phyloP scores from a whole-genome alignment of 2,888 invertebrate species.

The Callyntrura sp. region DNA sequence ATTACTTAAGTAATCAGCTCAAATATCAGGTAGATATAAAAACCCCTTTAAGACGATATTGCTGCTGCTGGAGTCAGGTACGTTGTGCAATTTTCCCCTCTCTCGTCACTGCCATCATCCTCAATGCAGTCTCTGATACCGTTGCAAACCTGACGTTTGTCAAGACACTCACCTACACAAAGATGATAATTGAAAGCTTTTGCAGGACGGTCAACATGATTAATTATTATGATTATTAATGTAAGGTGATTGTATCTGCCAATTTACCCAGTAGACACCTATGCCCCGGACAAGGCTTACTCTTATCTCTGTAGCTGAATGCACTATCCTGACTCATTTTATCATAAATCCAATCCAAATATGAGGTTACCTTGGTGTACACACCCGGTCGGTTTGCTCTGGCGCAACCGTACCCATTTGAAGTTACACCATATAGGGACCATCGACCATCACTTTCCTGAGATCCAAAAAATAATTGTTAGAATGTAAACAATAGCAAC shows the following conservation, averaged over 20 bases:
- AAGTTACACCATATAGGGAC: slow-evolving; percentile 89
- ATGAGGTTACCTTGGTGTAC: slow-evolving; percentile 92
- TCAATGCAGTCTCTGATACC: slow-evolving; percentile 90
- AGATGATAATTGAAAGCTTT: not conserved
- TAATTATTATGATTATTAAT: too few species aligned
- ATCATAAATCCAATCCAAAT: slow-evolving; percentile 90
- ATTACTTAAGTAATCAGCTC: too few species aligned
- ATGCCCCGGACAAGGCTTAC: slow-evolving; percentile 88
- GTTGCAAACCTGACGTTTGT: slow-evolving; percentile 90
- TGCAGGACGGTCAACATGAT: too few species aligned
- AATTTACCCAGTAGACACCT: slow-evolving; percentile 88
- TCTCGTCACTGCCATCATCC: slow-evolving; percentile 74
- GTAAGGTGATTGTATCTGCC: too few species aligned
- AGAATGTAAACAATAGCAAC: not conserved
- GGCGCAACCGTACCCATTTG: slow-evolving; percentile 86
- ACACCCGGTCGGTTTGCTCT: slow-evolving; percentile 91
- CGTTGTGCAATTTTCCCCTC: slow-evolving; percentile 73
- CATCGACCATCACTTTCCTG: slow-evolving; percentile 86
- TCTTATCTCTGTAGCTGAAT: slow-evolving; percentile 80
- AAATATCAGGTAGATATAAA: too few species aligned
- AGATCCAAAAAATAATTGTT: slow-evolving; percentile 44
- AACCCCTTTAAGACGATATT: too few species aligned
- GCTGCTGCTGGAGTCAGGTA: slow-evolving; percentile 39
- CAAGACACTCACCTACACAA: slow-evolving; percentile 89
- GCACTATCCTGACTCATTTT: slow-evolving; percentile 86